Conservation (phyloP, 2,113 vertebrate species). For the Crotophaga sulcirostris region DNA sequence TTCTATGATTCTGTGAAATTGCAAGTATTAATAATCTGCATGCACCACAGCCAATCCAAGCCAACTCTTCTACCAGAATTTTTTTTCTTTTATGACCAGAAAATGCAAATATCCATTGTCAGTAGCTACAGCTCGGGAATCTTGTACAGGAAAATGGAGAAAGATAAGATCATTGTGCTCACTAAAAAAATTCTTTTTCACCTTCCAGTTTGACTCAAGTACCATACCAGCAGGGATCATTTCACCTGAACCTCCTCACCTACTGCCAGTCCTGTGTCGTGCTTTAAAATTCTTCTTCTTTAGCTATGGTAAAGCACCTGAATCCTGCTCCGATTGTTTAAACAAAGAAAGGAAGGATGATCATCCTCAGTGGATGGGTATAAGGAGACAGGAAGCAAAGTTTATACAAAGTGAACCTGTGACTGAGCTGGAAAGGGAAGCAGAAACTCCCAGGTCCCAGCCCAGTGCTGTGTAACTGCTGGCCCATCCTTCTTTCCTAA, state of each 20-base stretch:
- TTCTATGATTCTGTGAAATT: neutral
- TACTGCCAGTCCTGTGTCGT: neutral
- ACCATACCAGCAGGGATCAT: neutral
- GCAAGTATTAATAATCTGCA: neutral
- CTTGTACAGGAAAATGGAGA: neutral
- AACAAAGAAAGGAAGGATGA: neutral
- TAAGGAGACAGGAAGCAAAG: neutral
- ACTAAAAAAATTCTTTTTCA: neutral
- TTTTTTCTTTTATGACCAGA: neutral
- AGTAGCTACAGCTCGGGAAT: neutral
- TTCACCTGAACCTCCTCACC: neutral
- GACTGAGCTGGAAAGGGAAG: slow-evolving; percentile 16
- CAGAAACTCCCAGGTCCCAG: slow-evolving; percentile 33
- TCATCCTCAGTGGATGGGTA: neutral
- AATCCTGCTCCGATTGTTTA: neutral
- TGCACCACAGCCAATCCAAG: neutral
- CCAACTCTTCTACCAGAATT: neutral
- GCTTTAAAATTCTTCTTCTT: neutral
- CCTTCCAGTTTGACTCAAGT: neutral
- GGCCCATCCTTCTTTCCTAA: slow-evolving; percentile 47
- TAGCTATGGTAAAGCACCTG: neutral
- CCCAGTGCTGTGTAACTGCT: slow-evolving; percentile 32
- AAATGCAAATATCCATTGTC: neutral
- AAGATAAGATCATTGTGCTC: neutral
- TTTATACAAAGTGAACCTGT: neutral